These are phyloP conservation scores for Arbacia lixula DNA, from an alignment of 53 echinoderm and acorn worm genomes.

Conservation along the genomic window DNA sequence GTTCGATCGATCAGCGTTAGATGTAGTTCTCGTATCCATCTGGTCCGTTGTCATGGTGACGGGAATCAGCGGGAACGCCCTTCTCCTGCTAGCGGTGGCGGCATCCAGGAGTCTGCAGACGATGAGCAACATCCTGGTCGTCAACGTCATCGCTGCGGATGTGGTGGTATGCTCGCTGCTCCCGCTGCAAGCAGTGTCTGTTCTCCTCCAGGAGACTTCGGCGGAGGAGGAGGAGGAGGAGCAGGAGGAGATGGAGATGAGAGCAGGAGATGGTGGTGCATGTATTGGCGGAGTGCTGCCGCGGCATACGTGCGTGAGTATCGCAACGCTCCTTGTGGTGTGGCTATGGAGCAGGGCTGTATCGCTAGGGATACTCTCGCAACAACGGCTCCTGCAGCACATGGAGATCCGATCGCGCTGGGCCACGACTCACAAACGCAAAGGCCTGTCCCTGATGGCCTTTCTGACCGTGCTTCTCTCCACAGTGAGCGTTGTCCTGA, in stretches of 20 bases:
- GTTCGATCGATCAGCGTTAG: no score
- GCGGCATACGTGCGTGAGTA: neutral
- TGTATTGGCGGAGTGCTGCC: neutral
- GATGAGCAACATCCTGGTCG: constrained; percentile 1
- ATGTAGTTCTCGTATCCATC: constrained; percentile 4
- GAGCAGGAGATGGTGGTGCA: neutral
- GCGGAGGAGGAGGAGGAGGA: neutral
- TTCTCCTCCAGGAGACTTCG: neutral
- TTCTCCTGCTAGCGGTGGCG: neutral
- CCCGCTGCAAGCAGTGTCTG: constrained; percentile 22
- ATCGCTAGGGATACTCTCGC: constrained; percentile 14
- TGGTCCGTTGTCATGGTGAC: constrained; percentile 17
- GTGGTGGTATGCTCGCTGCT: constrained; percentile 11
- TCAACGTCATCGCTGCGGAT: constrained; percentile 22
- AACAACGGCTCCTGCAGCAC: constrained; percentile 24
- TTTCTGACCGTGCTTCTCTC: neutral
- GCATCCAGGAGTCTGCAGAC: constrained; percentile 11
- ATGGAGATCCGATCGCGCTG: neutral
- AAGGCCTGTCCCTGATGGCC: neutral
- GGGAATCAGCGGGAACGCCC: neutral
- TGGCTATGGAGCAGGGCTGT: constrained; percentile 23
- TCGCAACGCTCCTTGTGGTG: constrained; percentile 4
- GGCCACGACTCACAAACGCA: constrained; percentile 14
- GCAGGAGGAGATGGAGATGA: no score
- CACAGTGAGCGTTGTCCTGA: neutral